Base-by-base conservation (phyloP, 2,113 vertebrate species). In the Poecile atricapillus region DNA sequence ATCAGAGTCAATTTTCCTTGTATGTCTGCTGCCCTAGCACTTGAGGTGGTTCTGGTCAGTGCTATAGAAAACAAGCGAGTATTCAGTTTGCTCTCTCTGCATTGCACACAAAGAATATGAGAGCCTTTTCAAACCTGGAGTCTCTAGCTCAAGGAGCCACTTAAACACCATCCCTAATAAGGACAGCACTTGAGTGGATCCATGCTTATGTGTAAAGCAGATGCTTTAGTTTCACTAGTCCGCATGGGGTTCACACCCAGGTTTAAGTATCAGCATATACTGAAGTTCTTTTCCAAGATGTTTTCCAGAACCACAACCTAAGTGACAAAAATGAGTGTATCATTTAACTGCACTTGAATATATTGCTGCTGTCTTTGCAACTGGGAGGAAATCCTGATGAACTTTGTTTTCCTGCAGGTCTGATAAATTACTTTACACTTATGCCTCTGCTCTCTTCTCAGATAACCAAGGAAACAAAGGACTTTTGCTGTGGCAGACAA, bases 251-350 rank as follows among this genome's bases (percentile, higher is more conserved):
- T 94, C 79, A 49, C 78, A 76, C 65, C 67, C 87, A 74, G 43
- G 24, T 49, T 82, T 56, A 73, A 85, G 63, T 62, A 0, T 79
- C 87, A 91, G 84, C 67, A 74, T 59, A 37, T n/a, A 35, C 70
- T 85, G 46, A 86, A 91, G 74, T 79, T 71, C 84, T 85, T 90
- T 73, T 25, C 81, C 37, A 46, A 95, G 94, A 92, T 1, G 28
- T 87, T 95, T 96, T 92, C 93, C 93, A 95, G 94, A 95, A 63
- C 78, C 63, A 35, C 10, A 0, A 62, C 62, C 55, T 90, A 95
- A 96, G 87, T 95, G 91, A 94, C 93, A 96, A 95, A 91, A 96
- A 95, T 94, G 83, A 89, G 37, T 1, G 18, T 97, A 94, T 94
- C 65, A 84, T 92, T 46, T 7, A 6, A 44, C 60, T 43, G 33